Conservation (phyloP, 2,113 vertebrate species). For the Podarcis raffonei region DNA sequence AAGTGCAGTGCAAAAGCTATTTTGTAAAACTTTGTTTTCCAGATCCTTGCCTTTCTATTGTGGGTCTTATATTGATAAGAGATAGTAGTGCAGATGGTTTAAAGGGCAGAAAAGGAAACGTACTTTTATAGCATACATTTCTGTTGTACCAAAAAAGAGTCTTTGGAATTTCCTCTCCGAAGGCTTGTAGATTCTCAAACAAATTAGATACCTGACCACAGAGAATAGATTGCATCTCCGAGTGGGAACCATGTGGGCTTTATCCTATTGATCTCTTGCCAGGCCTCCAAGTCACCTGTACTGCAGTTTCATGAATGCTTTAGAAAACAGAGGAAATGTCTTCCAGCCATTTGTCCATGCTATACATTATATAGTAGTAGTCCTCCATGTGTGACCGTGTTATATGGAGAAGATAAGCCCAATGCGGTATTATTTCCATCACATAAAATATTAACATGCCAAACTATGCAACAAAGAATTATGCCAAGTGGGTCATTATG, state of each 20-base stretch:
- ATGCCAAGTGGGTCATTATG: slow-evolving; percentile 27
- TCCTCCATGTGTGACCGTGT: background rate
- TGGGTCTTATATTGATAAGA: background rate
- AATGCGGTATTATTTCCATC: slow-evolving; percentile 2
- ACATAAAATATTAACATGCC: background rate
- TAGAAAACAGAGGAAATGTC: background rate
- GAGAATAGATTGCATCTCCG: background rate
- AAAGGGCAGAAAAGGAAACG: background rate
- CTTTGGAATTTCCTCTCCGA: background rate
- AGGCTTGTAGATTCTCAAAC: background rate
- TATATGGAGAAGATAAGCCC: background rate
- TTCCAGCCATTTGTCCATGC: background rate
- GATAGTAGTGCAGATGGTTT: background rate
- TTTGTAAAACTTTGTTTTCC: background rate
- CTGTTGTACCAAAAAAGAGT: background rate
- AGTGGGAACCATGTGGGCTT: background rate
- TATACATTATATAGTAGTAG: background rate
- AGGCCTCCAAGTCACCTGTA: background rate
- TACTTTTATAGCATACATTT: background rate
- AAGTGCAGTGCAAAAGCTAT: background rate
- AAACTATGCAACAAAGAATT: slow-evolving; percentile 29
- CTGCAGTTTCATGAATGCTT: background rate
- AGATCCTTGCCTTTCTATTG: background rate
- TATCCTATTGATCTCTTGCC: background rate
- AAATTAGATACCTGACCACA: background rate